Base-by-base conservation (phyloP, 2,888 invertebrate genomes). In the Rhodophaea formosa region DNA sequence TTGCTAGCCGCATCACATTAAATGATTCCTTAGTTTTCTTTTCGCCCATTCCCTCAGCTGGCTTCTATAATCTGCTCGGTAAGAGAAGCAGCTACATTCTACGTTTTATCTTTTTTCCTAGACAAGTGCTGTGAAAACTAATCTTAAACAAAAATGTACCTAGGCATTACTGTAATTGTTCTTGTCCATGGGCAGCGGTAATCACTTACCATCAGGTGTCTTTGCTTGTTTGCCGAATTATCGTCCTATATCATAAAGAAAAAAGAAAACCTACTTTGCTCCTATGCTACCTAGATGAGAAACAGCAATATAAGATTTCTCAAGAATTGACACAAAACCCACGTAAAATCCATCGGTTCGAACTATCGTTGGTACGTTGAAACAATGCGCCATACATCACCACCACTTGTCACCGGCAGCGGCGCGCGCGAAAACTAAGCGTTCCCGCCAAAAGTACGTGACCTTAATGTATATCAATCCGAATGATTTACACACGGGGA, bases 391-490 rank as follows among this genome's bases (percentile, higher is more conserved):
- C 64, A 68, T 66, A 65, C 66, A 68, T 66, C 61, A 62, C 68
- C 68, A 69, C 77, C 79, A 84, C 84, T 82, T 83, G 82, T 85
- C 85, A 83, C 75, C 79, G 68, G 59, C 49, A 57, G 60, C 54
- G 63, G 65, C 66, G 60, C 69, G 66, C 63, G 66, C 72, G 70
- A 72, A 80, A 84, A 88, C 88, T 86, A 88, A 88, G 81, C 85
- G 85, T 70, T 75, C 77, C 83, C 85, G 87, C 83, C 88, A 84
- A 81, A 84, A 84, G 82, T 86, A 90, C 89, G 89, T 89, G 89
- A 90, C 88, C 88, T 86, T 88, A 87, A 88, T 89, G 88, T 89
- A 86, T 90, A 90, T 90, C 90, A 90, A 90, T 90, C 83, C 81
- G 67, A 75, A 75, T 88, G 89, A 90, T 90, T 89, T 89, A 89